Evolutionary conservation across 2,888 invertebrate species (phyloP).

Genomic region (Gymnocheta viridis): DNA sequence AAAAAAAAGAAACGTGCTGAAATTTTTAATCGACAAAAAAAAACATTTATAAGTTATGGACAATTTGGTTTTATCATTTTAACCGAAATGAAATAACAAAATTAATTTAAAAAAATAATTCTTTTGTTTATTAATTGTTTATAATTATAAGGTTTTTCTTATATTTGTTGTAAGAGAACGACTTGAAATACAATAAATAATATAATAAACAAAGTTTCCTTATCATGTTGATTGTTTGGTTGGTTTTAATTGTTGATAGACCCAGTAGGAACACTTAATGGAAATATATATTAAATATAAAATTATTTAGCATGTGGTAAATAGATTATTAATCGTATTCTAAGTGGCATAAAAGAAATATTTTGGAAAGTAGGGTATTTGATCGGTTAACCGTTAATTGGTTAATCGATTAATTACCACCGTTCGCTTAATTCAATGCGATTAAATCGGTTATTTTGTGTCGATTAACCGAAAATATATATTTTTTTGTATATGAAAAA

Average conservation of each 20-base stretch:
- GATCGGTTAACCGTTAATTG: too few relatives aligned
- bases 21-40: constrained; percentile 32
- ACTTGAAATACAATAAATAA: background rate
- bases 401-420: too few relatives aligned
- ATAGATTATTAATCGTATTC: too few relatives aligned
- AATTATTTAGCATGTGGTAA: background rate
- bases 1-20: constrained; percentile 57
- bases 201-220: background rate
- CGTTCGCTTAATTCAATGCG: too few relatives aligned
- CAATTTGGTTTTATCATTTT: constrained; percentile 37
- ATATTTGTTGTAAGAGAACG: constrained; percentile 14
- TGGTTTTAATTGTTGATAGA: background rate
- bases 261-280: background rate
- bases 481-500: too few relatives aligned
- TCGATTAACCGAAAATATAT: too few relatives aligned
- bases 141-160: constrained; percentile 54
- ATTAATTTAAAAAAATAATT: constrained; percentile 57
- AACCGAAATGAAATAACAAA: constrained; percentile 22
- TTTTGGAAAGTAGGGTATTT: background rate
- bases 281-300: background rate
- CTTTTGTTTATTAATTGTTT: constrained; percentile 41
- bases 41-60: constrained; percentile 31
- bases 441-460: too few relatives aligned
- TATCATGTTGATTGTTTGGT: background rate
- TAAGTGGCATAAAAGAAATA: too few relatives aligned